phyloP scores from a whole-genome alignment of 2,888 invertebrate genomes.

The Ctena decussata region DNA sequence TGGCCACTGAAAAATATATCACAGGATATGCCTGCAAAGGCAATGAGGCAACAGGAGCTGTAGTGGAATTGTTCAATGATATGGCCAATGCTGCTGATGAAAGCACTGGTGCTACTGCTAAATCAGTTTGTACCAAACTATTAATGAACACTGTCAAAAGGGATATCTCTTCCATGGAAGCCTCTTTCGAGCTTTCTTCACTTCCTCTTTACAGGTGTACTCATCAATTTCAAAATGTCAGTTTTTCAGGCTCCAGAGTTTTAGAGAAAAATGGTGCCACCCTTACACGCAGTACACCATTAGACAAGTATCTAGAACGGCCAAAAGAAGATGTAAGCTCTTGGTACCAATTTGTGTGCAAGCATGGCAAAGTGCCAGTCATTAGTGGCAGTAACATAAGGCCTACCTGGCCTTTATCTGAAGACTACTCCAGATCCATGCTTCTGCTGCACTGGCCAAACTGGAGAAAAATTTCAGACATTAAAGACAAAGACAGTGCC shows the following conservation, averaged over 20 bases:
- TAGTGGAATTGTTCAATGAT: constrained; percentile 58
- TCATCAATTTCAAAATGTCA: constrained; percentile 61
- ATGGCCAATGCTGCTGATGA: constrained; percentile 26
- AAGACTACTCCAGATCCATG: constrained; percentile 51
- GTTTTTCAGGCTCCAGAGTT: constrained; percentile 22
- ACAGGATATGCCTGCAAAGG: constrained; percentile 70
- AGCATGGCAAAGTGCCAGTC: constrained; percentile 8
- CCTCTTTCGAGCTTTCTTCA: constrained; percentile 54
- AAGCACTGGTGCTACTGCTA: background rate
- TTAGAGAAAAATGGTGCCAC: background rate
- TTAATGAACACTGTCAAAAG: constrained; percentile 65
- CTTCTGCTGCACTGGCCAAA: constrained; percentile 62
- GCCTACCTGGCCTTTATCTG: constrained; percentile 54
- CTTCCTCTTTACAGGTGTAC: constrained; percentile 60
- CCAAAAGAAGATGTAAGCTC: background rate
- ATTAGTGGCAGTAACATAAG: background rate
- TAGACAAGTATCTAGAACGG: background rate
- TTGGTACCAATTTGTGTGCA: background rate
- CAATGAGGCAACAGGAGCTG: constrained; percentile 61
- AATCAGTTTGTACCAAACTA: constrained; percentile 41
- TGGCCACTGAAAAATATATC: constrained; percentile 46
- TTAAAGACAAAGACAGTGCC: constrained; percentile 45
- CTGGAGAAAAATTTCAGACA: constrained; percentile 57
- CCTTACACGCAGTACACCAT: background rate
- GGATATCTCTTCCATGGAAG: constrained; percentile 66